Evolutionary conservation across 2,888 invertebrate genomes (phyloP), one percentile per base, ranked within the genome.

Genomic region (Aleiodes testaceus): DNA sequence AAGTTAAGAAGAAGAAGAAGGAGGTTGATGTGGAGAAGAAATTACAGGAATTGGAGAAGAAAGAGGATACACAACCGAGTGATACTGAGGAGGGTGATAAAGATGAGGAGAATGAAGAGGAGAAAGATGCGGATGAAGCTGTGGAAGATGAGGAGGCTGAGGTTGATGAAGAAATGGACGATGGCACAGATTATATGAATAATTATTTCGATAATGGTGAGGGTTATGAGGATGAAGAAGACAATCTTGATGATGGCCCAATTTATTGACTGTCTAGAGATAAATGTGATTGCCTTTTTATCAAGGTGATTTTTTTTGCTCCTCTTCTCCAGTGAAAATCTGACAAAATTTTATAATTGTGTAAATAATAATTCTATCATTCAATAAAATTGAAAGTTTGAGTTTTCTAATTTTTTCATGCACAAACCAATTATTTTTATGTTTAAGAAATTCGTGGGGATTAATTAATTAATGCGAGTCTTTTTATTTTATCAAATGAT

Each of bases 141-240:
- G 79, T 82, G 3, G 92, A 92, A 55, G 90, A 89, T 52, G 90
- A 91, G 71, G 92, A 92, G 72, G 90, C 90, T 64, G 93, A 94
- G 78, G 85, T 89, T 7, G 95, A 95, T 80, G 93, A 95, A 82
- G 95, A 96, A 87, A 92, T 95, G 91, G 96, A 96, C 83, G 95
- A 95, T 81, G 96, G 95, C 18, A 96, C 95, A 20, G 95, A 96
- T 85, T 96, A 96, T 83, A 94, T 93, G 0, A 94, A 95, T 80
- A 95, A 93, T 83, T 95, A 95, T 85, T 96, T 96, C 86, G 95
- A 96, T 84, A 95, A 95, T 86, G 96, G 95, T 1, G 96, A 96
- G 87, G 92, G 91, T 36, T 95, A 94, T 84, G 95, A 95, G 84
- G 95, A 95, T 73, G 95, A 96, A 79, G 95, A 95, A 82, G 95